Percentiles rank a stretch among this genome's conserved stretches.
Evolutionary conservation across 2,113 vertebrate species (phyloP).

Genomic region (Platysternon megacephalum): DNA sequence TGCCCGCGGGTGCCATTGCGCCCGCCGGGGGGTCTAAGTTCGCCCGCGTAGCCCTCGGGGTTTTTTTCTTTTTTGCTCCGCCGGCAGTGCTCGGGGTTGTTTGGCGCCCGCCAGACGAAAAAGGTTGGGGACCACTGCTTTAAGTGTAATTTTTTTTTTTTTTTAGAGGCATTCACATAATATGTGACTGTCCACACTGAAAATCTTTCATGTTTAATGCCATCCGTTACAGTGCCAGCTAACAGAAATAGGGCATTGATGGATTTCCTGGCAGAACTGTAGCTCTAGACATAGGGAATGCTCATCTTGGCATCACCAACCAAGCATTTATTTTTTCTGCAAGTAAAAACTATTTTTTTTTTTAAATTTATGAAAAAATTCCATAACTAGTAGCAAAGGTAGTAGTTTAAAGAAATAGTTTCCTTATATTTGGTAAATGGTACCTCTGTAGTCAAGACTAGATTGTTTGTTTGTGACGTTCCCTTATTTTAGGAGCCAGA

Average conservation of each 20-base stretch:
- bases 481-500: background rate
- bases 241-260: background rate
- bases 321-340: background rate
- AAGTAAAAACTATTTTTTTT: too few species aligned
- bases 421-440: background rate
- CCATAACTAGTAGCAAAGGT: background rate
- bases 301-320: background rate
- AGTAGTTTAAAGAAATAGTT: background rate
- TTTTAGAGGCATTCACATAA: background rate
- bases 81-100: too few species aligned
- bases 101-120: too few species aligned
- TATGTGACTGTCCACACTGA: background rate
- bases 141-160: background rate
- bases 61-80: too few species aligned
- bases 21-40: too few species aligned
- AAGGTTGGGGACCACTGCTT: too few species aligned
- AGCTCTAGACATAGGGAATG: background rate
- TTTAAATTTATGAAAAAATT: background rate
- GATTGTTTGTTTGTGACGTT: background rate
- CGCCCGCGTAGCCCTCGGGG: too few species aligned
- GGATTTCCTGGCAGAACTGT: background rate
- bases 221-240: background rate
- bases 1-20: too few species aligned
- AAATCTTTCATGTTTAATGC: background rate
- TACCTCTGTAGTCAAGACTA: background rate